phyloP scores from a whole-genome alignment of 2,888 invertebrate species.

The Saturnia japonica region DNA sequence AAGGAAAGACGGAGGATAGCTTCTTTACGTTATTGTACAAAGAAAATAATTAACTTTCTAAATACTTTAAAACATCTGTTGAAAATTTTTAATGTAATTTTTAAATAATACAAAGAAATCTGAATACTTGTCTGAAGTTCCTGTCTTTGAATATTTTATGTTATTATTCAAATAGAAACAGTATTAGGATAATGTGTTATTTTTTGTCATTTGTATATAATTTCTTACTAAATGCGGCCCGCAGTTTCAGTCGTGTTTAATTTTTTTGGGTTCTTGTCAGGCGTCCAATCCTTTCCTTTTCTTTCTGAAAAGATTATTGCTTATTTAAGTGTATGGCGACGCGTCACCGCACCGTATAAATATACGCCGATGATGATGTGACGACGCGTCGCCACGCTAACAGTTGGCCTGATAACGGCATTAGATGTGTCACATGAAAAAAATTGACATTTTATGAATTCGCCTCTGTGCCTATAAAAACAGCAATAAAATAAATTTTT shows the following conservation, averaged over 20 bases:
- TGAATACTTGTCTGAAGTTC: background rate
- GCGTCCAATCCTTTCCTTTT: no score
- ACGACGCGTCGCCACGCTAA: no score
- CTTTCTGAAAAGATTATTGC: no score
- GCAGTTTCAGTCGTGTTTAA: no score
- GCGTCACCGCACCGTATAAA: no score
- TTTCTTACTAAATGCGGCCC: no score
- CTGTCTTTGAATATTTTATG: background rate
- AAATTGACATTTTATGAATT: constrained; percentile 59
- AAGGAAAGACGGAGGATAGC: background rate
- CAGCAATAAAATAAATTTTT: constrained; percentile 60
- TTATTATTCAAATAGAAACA: background rate
- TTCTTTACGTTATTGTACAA: background rate
- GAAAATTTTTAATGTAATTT: background rate
- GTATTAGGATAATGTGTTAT: background rate
- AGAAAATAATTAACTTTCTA: constrained; percentile 5
- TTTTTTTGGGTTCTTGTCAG: no score
- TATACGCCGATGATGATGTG: no score
- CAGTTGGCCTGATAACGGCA: no score
- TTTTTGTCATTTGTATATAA: no score
- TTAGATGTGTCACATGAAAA: background rate
- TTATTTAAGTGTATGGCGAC: no score
- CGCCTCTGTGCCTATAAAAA: constrained; percentile 74
- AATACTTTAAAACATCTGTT: background rate
- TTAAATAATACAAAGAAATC: background rate